A percentile compares a stretch with the other conserved stretches of the same genome.
These are phyloP conservation scores for Tympanuchus pallidicinctus DNA, from an alignment of 2,113 vertebrate species.

Conservation along the genomic window DNA sequence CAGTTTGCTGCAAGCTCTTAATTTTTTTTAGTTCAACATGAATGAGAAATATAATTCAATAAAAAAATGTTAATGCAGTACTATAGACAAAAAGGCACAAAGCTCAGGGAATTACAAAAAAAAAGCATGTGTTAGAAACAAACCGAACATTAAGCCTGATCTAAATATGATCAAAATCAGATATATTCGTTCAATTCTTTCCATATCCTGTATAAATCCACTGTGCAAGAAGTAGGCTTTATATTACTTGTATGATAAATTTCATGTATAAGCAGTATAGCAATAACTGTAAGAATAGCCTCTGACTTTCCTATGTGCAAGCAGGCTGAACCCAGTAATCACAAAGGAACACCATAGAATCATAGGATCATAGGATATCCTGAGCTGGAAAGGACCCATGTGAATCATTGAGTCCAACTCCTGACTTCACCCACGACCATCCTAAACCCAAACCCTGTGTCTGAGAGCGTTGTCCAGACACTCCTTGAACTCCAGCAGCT, in stretches of 20 bases:
- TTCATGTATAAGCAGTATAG: neutral
- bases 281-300: neutral
- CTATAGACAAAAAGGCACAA: constrained; percentile 12
- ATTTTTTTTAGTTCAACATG: constrained; percentile 69
- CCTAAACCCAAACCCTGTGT: neutral
- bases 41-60: constrained; percentile 64
- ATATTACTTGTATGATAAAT: neutral
- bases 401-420: neutral
- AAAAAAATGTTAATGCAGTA: neutral
- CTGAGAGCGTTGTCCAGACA: neutral
- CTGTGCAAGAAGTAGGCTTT: neutral
- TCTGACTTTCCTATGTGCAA: neutral
- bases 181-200: neutral
- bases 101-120: constrained; percentile 15
- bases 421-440: neutral
- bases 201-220: neutral
- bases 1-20: constrained; percentile 66
- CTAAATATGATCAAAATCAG: neutral
- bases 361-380: neutral
- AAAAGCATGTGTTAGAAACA: neutral
- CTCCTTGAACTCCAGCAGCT: neutral
- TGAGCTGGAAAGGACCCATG: neutral
- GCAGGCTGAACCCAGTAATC: neutral
- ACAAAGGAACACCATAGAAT: neutral
- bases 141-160: neutral